phyloP scores from a whole-genome alignment of 2,797 vertebrate species.

The Discoglossus pictus region DNA sequence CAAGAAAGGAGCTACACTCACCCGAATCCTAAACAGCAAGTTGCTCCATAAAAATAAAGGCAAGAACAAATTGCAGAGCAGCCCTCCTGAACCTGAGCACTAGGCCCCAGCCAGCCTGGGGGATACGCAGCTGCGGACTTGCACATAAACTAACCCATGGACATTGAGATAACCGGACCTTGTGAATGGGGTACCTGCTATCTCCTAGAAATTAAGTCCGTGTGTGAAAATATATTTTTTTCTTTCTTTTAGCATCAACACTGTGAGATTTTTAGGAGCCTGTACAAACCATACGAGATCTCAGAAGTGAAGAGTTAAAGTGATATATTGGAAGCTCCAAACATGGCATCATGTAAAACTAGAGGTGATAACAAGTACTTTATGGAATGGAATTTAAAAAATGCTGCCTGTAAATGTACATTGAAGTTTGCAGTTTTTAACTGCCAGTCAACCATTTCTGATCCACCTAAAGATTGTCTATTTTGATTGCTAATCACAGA shows the following conservation, averaged over 20 bases:
- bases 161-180: not conserved
- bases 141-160: not conserved
- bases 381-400: no score
- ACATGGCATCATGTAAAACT: no score
- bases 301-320: no score
- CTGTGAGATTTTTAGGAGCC: slow-evolving; percentile 39
- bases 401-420: no score
- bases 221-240: slow-evolving; percentile 14
- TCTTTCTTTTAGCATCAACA: slow-evolving; percentile 40
- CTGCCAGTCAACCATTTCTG: no score
- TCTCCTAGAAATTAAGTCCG: not conserved
- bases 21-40: slow-evolving; percentile 83
- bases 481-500: no score
- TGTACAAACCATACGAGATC: not conserved
- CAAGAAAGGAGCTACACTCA: slow-evolving; percentile 80
- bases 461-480: no score
- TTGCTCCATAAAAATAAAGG: slow-evolving; percentile 78
- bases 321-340: no score
- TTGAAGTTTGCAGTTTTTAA: no score
- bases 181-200: not conserved
- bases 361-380: no score
- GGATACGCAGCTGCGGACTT: not conserved
- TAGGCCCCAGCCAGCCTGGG: not conserved
- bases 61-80: slow-evolving; percentile 70
- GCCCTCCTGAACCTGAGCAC: slow-evolving; percentile 1